Conservation (phyloP, 92 coral and sea anemone species). For the Paragorgia papillata region DNA sequence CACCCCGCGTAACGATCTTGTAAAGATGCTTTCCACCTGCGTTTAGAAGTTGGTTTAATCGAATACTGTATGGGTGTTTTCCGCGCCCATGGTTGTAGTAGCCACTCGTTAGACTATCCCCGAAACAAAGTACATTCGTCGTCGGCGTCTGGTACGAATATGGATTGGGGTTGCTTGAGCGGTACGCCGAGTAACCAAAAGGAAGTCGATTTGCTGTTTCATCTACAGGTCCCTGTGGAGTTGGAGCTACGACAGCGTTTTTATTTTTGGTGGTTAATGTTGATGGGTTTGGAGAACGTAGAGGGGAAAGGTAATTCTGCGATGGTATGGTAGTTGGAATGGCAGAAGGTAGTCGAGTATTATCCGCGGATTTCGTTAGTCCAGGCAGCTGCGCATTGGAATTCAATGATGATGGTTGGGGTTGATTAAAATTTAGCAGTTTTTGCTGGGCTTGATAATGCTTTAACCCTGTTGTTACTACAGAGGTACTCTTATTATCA, state of each 20-base stretch:
- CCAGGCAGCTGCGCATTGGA: background rate
- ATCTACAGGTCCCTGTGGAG: background rate
- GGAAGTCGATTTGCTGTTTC: background rate
- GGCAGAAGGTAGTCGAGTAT: background rate
- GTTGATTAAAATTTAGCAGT: constrained; percentile 47
- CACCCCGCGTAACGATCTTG: constrained; percentile 72
- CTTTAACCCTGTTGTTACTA: background rate
- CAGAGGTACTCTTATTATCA: background rate
- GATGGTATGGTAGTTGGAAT: constrained; percentile 13
- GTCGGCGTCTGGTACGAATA: constrained; percentile 33
- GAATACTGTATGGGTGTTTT: constrained; percentile 86
- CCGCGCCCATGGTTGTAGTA: constrained; percentile 73
- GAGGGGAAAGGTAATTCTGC: constrained; percentile 1
- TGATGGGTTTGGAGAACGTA: constrained; percentile 45
- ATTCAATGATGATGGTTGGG: constrained; percentile 29
- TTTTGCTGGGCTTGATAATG: background rate
- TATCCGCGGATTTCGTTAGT: background rate
- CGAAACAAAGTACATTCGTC: constrained; percentile 81
- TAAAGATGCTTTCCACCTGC: constrained; percentile 58
- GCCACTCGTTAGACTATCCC: constrained; percentile 95
- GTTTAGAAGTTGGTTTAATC: constrained; percentile 71
- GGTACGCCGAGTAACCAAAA: constrained; percentile 12
- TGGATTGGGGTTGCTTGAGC: constrained; percentile 19
- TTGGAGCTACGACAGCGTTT: background rate
- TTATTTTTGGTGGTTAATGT: background rate